Percentiles rank a stretch among this genome's conserved stretches.
These are phyloP conservation scores for Cossypha caffra DNA, from an alignment of 2,797 vertebrate genomes.

Conservation along the genomic window DNA sequence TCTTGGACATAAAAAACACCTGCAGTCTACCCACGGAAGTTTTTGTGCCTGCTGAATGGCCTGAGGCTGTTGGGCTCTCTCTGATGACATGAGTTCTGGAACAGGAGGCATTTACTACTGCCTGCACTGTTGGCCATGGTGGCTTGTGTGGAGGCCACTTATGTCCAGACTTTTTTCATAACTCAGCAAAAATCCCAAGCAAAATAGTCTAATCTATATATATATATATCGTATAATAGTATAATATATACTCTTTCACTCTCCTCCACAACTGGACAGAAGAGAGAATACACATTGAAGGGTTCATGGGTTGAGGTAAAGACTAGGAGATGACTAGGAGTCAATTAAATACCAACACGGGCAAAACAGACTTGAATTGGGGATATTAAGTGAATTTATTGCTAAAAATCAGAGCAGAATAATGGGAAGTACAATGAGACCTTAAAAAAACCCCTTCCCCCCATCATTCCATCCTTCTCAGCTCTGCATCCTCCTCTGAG, in stretches of 20 bases:
- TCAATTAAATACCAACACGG: accelerated
- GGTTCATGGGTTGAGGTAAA: not conserved
- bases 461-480: not conserved
- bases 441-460: not conserved
- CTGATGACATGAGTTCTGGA: not conserved
- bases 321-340: not conserved
- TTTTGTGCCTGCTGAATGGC: not conserved
- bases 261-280: not conserved
- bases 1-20: not conserved
- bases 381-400: not conserved
- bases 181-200: not conserved
- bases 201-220: not conserved
- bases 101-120: not conserved
- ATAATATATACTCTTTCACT: not conserved
- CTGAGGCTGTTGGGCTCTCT: not conserved
- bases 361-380: not conserved
- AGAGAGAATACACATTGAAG: not conserved
- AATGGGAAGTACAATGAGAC: not conserved
- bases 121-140: not conserved
- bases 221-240: not conserved
- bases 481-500: not conserved
- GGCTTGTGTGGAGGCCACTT: not conserved
- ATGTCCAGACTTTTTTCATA: not conserved
- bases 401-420: not conserved
- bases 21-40: not conserved